A percentile compares a stretch with the other conserved stretches of the same genome.
These are phyloP conservation scores for Bucco capensis DNA, from an alignment of 2,113 vertebrate species.

Conservation along the genomic window DNA sequence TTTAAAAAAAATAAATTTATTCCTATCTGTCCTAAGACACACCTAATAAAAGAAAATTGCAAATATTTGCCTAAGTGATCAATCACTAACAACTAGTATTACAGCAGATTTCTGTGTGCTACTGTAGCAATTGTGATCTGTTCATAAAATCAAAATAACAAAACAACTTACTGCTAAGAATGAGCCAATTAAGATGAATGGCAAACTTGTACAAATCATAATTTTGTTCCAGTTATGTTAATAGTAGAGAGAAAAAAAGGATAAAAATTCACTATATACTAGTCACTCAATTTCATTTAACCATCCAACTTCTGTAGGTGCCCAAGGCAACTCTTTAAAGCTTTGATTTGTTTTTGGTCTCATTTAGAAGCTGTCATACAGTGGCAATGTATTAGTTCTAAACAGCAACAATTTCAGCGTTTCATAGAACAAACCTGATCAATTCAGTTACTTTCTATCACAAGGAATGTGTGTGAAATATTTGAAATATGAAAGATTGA, in stretches of 20 bases:
- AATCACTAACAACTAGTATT: background rate
- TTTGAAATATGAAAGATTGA: background rate
- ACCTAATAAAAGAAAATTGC: background rate
- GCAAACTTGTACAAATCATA: background rate
- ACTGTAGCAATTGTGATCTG: background rate
- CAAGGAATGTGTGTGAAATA: background rate
- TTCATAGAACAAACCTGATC: background rate
- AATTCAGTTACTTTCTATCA: background rate
- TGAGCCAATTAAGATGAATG: background rate
- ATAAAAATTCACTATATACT: background rate
- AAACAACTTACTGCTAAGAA: background rate
- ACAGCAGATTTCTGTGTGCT: background rate
- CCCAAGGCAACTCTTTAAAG: background rate
- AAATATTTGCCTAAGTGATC: background rate
- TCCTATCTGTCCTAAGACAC: background rate
- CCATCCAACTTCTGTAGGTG: background rate
- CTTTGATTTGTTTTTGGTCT: slow-evolving; percentile 16
- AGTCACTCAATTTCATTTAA: background rate
- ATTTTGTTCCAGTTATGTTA: background rate
- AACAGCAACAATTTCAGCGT: background rate
- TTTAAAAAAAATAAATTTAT: background rate
- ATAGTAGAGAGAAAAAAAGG: background rate
- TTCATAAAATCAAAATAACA: background rate
- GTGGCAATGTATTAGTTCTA: background rate
- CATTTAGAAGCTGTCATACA: background rate